phyloP scores from a whole-genome alignment of 2,888 invertebrate genomes.

The Hemistola chrysoprasaria region DNA sequence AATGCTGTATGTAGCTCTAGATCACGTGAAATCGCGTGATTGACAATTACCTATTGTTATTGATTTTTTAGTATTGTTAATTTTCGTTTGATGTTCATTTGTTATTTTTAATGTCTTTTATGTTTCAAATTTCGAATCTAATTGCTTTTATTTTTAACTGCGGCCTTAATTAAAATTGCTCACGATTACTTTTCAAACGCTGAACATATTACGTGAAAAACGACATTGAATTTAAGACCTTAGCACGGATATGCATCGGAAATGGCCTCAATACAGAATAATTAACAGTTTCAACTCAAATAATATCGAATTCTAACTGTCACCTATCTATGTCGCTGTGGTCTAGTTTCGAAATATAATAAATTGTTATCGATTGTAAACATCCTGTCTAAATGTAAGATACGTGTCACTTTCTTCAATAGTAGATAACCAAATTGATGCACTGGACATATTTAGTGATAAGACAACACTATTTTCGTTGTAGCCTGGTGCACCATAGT shows the following conservation, averaged over 20 bases:
- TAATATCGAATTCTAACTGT: constrained; percentile 13
- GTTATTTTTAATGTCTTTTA: constrained; percentile 8
- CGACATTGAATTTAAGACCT: constrained; percentile 49
- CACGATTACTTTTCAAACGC: constrained; percentile 25
- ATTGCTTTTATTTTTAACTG: constrained; percentile 9
- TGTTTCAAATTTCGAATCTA: not conserved
- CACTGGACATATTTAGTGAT: constrained; percentile 10
- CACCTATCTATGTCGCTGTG: constrained; percentile 14
- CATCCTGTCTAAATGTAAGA: constrained; percentile 42
- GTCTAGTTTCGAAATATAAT: constrained; percentile 19
- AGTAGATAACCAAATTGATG: constrained; percentile 24
- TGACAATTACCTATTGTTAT: no score
- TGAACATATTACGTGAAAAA: constrained; percentile 31
- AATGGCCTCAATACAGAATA: constrained; percentile 31
- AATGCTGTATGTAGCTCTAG: no score
- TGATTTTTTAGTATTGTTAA: no score
- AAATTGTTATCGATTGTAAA: constrained; percentile 43
- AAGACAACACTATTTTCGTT: not conserved
- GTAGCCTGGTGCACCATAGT: not conserved
- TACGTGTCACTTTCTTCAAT: constrained; percentile 39
- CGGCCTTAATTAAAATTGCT: constrained; percentile 30
- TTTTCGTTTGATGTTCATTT: no score
- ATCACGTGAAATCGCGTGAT: constrained; percentile 10
- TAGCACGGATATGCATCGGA: constrained; percentile 48
- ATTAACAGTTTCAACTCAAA: constrained; percentile 1